Evolutionary conservation across 2,113 vertebrate genomes (phyloP).

Genomic region (Phrynosoma platyrhinos): DNA sequence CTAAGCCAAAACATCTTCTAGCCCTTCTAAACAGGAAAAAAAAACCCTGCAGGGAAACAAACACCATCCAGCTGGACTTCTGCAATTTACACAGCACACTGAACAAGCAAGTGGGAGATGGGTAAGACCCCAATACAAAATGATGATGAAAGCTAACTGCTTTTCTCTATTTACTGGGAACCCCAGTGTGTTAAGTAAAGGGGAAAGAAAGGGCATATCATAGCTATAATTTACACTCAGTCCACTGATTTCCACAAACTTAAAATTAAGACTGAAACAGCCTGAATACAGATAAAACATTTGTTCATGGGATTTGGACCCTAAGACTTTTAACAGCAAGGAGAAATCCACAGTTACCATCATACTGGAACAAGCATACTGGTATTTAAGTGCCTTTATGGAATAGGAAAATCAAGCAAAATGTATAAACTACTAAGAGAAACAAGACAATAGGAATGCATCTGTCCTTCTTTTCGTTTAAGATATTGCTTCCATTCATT

Average conservation of each 20-base stretch:
- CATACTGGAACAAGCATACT: background rate
- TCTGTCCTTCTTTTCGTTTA: background rate
- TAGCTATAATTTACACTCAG: background rate
- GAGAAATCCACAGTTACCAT: background rate
- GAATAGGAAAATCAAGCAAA: background rate
- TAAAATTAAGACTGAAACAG: background rate
- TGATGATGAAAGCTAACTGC: background rate
- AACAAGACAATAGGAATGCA: background rate
- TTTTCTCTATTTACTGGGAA: background rate
- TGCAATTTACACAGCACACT: background rate
- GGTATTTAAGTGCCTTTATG: background rate
- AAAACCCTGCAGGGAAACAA: background rate
- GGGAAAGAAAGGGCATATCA: background rate
- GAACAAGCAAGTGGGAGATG: background rate
- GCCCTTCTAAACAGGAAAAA: background rate
- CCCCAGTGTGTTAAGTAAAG: background rate
- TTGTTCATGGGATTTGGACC: background rate
- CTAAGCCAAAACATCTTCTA: background rate
- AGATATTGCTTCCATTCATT: fast-evolving
- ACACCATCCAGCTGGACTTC: background rate
- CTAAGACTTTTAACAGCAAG: background rate
- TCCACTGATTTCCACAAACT: background rate
- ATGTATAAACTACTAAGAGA: background rate
- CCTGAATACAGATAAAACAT: background rate
- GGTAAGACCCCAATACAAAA: background rate